Evolutionary conservation across 2,797 vertebrate species (phyloP), one percentile per base, ranked within the genome.

Genomic region (Rhinatrema bivittatum): DNA sequence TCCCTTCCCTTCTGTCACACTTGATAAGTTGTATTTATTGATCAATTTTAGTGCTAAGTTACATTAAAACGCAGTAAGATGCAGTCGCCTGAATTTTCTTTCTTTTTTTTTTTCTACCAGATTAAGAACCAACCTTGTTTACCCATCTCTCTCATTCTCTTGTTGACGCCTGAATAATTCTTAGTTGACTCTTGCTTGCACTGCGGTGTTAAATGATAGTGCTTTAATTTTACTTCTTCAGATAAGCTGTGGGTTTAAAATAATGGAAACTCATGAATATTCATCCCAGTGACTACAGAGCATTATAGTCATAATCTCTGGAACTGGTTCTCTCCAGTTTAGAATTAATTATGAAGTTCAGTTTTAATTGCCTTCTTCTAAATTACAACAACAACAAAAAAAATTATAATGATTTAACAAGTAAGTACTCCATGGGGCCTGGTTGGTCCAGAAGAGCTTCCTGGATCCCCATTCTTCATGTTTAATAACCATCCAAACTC

Each of bases 281-380:
- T 82, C 78, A 81, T 81, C 69, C 69, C 68, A 71, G 42, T 77
- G 62, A 61, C 62, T 84, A 75, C 34, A 61, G 57, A 78, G 65
- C 42, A 83, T 80, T 81, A 80, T 70, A 82, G 68, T 74, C 67
- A 74, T 83, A 85, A 84, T 85, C 82, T 84, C 69, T 72, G 59
- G 50, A 81, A 87, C 79, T 77, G 67, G 75, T 76, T 81, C 68
- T 81, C 62, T 82, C 73, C 37, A 11, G 78, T 84, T 84, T 67
- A 73, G 77, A 85, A 85, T 81, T 85, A 87, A 87, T 87, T 86
- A 80, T 74, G 72, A 84, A 85, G 74, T 82, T 84, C 75, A 57
- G 56, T 80, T 84, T 85, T 84, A 87, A 87, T 85, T 81, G 68
- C 76, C 74, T 82, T 86, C 67, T 76, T 82, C 65, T 72, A 84